Percentiles rank a stretch among this genome's conserved stretches.
These are phyloP conservation scores for Dicentrarchus labrax DNA, from an alignment of 2,113 vertebrate genomes.

Conservation along the genomic window DNA sequence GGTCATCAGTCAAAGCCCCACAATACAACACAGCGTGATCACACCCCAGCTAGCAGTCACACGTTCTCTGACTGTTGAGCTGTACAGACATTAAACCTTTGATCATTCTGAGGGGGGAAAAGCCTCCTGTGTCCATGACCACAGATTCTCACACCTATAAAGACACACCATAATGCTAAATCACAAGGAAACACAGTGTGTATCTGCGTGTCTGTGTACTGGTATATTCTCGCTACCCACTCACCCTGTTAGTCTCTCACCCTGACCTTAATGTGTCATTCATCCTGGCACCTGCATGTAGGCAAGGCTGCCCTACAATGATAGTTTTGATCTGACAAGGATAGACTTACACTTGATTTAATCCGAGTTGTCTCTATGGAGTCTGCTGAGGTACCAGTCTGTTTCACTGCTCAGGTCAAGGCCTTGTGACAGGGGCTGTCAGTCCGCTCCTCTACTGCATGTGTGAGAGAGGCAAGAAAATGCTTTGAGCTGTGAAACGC, in stretches of 20 bases:
- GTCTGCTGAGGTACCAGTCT: conserved; percentile 66
- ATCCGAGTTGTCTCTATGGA: conserved; percentile 71
- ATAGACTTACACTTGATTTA: conserved; percentile 79
- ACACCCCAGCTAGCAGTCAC: conserved; percentile 32
- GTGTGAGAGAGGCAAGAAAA: conserved; percentile 16
- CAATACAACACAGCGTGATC: conserved; percentile 44
- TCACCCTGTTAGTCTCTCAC: conserved; percentile 66
- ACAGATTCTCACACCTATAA: conserved; percentile 12
- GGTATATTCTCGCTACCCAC: conserved; percentile 12
- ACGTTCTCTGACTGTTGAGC: conserved; percentile 36
- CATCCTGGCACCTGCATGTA: conserved; percentile 74
- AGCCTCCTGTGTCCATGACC: background rate
- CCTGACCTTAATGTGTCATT: conserved; percentile 81
- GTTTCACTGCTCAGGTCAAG: conserved; percentile 70
- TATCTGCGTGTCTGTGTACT: conserved; percentile 1
- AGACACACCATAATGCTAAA: background rate
- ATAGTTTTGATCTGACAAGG: conserved; percentile 79
- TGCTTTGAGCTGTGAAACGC: background rate
- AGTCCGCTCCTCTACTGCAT: conserved; percentile 34
- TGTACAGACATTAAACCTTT: conserved; percentile 24
- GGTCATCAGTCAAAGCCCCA: conserved; percentile 56
- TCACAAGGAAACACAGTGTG: background rate
- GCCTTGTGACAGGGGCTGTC: conserved; percentile 74
- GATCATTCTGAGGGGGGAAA: conserved; percentile 2
- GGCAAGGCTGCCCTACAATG: conserved; percentile 68